Conservation (phyloP, 2,797 vertebrate species). For the Naso thynnoides region DNA sequence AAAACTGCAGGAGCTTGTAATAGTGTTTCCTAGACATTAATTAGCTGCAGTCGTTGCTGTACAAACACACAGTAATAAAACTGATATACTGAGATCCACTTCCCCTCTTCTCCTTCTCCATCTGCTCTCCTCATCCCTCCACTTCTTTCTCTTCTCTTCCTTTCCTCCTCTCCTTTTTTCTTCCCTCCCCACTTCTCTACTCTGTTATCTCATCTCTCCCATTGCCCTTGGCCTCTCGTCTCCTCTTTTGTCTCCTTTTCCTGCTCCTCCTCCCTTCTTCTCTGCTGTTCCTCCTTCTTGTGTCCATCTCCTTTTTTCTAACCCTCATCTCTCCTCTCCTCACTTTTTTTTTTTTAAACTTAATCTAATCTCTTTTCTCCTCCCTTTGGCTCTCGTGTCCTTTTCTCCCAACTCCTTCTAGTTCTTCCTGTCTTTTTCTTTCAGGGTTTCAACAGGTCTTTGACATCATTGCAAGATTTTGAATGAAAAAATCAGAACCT, state of each 20-base stretch:
- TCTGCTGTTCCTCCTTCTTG: neutral
- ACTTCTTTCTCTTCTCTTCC: neutral
- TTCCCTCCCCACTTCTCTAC: neutral
- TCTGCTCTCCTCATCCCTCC: neutral
- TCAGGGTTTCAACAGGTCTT: no score
- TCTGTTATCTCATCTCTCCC: no score
- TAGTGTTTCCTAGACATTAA: slow-evolving; percentile 81
- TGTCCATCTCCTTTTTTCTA: no score
- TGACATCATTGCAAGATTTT: no score
- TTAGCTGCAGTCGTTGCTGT: slow-evolving; percentile 76
- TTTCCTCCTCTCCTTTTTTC: no score
- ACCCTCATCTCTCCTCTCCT: no score
- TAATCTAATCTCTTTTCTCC: neutral
- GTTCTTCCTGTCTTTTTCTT: neutral
- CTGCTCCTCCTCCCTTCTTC: neutral
- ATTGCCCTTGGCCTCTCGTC: no score
- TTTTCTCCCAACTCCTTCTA: neutral
- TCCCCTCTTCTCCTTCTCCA: neutral
- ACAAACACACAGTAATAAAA: slow-evolving; percentile 78
- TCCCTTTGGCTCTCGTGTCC: neutral
- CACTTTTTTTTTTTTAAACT: neutral
- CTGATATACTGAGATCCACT: slow-evolving; percentile 68
- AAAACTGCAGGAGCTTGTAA: slow-evolving; percentile 81
- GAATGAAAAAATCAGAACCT: no score
- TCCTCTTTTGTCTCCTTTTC: neutral